Evolutionary conservation across 2,888 invertebrate genomes (phyloP), one percentile per base, ranked within the genome.

Genomic region (Trissoscelio sp.): DNA sequence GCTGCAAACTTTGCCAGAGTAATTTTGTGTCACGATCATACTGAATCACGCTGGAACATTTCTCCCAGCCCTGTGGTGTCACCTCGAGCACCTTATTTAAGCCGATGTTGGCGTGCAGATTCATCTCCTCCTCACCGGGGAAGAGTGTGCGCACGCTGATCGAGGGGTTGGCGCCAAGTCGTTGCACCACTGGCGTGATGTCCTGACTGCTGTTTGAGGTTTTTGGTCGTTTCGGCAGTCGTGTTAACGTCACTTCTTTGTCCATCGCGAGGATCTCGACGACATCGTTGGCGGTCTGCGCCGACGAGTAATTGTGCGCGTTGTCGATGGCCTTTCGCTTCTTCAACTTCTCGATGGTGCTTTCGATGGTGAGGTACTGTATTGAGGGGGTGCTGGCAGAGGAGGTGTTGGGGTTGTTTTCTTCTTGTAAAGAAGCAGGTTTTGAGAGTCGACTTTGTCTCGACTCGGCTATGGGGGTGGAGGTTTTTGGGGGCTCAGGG

Each of bases 21-120:
- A 94, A 93, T 75, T 95, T 96, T 0, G 96, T 97, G n/a, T 96
- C 96, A 11, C 93, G 92, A 86, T 97, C 97, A 83, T 96, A 97
- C 86, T 97, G 96, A 64, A 97, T 94, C 86, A 95, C 94, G 0
- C 96, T 94, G 83, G 94, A 94, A 84, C 96, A 96, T 79, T 96
- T 95, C 85, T 96, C 96, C 96, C 97, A 97, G 0, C 96, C 96
- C 86, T 96, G 96, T 0, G 96, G 96, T 0, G 96, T 96, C 0
- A 95, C 93, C 89, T 95, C 95, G 85, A 94, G 94, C 0, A 94
- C 93, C 78, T 94, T 95, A 39, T 93, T 93, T 81, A 96, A 97
- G 57, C 96, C 96, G 57, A 96, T 93, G 86, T 94, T 94, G 22
- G 95, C 96, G 39, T 94, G 94, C 12, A 97, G 91, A 66, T 95